Evolutionary conservation across 2,888 invertebrate species (phyloP).

Genomic region (Apomyelois bistriatella): DNA sequence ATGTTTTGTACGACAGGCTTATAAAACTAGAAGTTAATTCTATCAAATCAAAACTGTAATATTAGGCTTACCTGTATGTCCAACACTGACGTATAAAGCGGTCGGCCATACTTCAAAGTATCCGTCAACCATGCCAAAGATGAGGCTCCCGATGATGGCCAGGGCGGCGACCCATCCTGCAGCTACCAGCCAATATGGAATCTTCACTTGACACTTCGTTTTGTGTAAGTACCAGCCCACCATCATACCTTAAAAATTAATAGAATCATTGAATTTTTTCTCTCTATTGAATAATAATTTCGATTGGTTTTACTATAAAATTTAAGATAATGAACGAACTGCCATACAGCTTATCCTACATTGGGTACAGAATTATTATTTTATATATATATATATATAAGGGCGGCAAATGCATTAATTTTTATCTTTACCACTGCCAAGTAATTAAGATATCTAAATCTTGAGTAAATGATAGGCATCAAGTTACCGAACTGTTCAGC

Average conservation of each 20-base stretch:
- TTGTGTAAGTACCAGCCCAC: conserved; percentile 86
- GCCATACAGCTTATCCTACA: too few relatives aligned
- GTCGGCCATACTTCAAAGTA: conserved; percentile 83
- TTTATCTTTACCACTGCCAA: not conserved
- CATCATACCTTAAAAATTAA: conserved; percentile 77
- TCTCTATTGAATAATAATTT: too few relatives aligned
- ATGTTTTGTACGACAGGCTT: too few relatives aligned
- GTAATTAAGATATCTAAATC: conserved; percentile 1
- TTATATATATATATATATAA: too few relatives aligned
- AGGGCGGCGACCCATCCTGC: conserved; percentile 82
- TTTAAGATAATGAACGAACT: too few relatives aligned
- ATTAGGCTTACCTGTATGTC: conserved; percentile 82
- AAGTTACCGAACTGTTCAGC: conserved; percentile 41
- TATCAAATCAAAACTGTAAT: too few relatives aligned
- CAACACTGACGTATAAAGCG: conserved; percentile 87
- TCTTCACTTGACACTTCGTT: conserved; percentile 82
- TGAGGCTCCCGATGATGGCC: conserved; percentile 80
- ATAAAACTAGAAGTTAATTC: too few relatives aligned
- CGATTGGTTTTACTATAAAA: too few relatives aligned
- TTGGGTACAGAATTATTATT: too few relatives aligned
- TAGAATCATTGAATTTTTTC: too few relatives aligned
- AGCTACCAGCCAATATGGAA: conserved; percentile 77
- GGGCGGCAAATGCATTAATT: not conserved
- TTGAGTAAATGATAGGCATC: conserved; percentile 20
- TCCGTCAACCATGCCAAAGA: conserved; percentile 85